Evolutionary conservation across 2,113 vertebrate genomes (phyloP).

Genomic region (Mustelus asterias): DNA sequence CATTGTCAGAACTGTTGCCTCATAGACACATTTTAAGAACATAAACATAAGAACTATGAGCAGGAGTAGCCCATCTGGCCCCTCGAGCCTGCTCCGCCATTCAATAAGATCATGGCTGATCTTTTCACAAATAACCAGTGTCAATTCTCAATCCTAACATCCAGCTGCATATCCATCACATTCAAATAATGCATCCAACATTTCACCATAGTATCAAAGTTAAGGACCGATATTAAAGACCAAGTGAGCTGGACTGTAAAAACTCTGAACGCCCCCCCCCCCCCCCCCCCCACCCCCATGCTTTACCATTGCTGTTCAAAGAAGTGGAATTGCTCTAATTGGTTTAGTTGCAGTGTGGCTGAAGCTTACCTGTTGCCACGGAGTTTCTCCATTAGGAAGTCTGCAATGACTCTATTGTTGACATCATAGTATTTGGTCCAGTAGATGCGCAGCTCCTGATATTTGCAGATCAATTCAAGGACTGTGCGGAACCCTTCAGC

Average conservation of each 20-base stretch:
- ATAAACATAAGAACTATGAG: no score
- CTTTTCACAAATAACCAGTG: not conserved
- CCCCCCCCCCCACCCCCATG: no score
- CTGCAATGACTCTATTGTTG: not conserved
- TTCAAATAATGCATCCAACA: not conserved
- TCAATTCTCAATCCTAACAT: not conserved
- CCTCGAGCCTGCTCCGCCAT: no score
- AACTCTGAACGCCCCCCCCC: no score
- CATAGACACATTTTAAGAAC: not conserved
- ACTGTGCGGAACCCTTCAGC: slow-evolving; percentile 44
- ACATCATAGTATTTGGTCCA: slow-evolving; percentile 44
- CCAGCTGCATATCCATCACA: not conserved
- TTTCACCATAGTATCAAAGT: not conserved
- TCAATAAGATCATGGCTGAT: no score
- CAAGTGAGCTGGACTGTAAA: not conserved
- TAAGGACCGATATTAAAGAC: not conserved
- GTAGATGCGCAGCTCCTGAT: slow-evolving; percentile 43
- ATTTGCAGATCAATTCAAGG: slow-evolving; percentile 43
- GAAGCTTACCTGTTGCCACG: slow-evolving; percentile 38
- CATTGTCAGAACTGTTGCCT: not conserved
- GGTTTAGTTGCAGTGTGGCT: not conserved
- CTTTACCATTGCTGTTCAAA: no score
- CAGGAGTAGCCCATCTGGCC: no score
- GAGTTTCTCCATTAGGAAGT: slow-evolving; percentile 47
- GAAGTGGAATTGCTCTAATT: not conserved